phyloP scores from a whole-genome alignment of 1,140 invertebrate genomes.

The Polyergus mexicanus region DNA sequence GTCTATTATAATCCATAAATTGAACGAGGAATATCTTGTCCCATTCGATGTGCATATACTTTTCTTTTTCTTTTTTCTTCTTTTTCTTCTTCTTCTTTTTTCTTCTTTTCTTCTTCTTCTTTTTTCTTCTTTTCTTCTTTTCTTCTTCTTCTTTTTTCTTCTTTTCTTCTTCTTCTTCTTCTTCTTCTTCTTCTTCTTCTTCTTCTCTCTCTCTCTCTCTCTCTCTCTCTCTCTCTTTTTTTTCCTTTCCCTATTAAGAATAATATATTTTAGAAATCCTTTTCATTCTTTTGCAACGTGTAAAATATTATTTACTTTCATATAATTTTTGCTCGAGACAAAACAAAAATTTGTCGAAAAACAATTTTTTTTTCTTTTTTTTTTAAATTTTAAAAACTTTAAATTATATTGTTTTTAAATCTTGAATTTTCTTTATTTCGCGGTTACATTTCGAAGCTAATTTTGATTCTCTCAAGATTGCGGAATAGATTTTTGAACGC shows the following conservation, averaged over 20 bases:
- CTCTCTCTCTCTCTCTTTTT: too few relatives aligned
- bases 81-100: too few relatives aligned
- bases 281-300: neutral
- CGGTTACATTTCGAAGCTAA: neutral
- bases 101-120: too few relatives aligned
- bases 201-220: too few relatives aligned
- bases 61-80: neutral
- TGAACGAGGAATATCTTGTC: neutral
- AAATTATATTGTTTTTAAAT: neutral
- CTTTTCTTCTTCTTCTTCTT: too few relatives aligned
- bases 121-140: too few relatives aligned
- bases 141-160: too few relatives aligned
- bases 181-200: too few relatives aligned
- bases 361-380: too few relatives aligned
- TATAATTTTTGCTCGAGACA: neutral
- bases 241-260: neutral
- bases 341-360: too few relatives aligned
- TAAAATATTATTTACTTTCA: neutral
- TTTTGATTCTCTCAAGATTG: neutral
- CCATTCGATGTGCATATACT: too few relatives aligned
- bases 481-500: neutral
- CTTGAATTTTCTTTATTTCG: neutral
- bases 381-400: too few relatives aligned
- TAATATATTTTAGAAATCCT: neutral
- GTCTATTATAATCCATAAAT: neutral